Conservation (phyloP, 2,113 vertebrate genomes). For the Albula glossodonta region DNA sequence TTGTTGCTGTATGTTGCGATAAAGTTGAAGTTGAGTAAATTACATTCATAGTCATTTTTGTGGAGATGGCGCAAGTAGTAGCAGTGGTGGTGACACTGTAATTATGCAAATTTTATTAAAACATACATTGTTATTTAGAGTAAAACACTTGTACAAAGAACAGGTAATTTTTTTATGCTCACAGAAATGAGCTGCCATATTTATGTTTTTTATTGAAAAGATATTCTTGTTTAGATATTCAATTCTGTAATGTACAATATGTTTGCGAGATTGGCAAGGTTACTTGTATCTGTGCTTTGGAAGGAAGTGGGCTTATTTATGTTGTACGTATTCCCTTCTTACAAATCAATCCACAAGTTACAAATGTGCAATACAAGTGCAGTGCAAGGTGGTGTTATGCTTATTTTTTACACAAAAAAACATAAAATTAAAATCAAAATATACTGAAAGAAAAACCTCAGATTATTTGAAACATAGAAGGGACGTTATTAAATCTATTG, state of each 20-base stretch:
- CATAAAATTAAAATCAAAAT: neutral
- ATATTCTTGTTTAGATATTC: too few relatives aligned
- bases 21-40: neutral
- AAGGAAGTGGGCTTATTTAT: neutral
- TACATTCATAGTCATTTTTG: too few relatives aligned
- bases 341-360: neutral
- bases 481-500: neutral
- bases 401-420: neutral
- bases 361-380: neutral
- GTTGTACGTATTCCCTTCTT: neutral
- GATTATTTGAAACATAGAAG: neutral
- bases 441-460: neutral
- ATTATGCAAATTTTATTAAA: too few relatives aligned
- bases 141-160: too few relatives aligned
- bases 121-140: too few relatives aligned
- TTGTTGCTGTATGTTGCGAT: neutral
- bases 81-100: too few relatives aligned
- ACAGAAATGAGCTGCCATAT: too few relatives aligned
- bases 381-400: neutral
- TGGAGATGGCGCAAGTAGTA: neutral
- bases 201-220: too few relatives aligned
- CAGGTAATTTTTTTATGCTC: too few relatives aligned
- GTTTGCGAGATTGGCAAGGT: neutral
- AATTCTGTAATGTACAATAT: neutral
- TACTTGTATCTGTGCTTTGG: neutral